Evolutionary conservation across 2,888 invertebrate genomes (phyloP).

Genomic region (Pollenia amentaria): DNA sequence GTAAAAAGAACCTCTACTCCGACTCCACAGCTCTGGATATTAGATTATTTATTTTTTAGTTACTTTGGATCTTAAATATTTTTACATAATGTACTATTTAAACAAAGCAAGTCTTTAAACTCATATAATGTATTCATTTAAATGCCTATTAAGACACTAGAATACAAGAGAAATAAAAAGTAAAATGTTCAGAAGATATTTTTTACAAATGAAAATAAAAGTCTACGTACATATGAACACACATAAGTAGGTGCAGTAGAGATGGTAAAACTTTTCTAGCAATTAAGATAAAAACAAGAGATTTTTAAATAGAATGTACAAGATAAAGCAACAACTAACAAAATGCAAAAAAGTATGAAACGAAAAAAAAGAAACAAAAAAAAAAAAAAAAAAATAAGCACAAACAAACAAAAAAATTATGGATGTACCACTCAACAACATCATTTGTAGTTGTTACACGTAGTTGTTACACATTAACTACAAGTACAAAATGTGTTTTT

Average conservation of each 20-base stretch:
- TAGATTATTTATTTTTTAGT: too few relatives aligned
- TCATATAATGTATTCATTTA: not conserved
- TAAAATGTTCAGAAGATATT: not conserved
- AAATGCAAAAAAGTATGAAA: not conserved
- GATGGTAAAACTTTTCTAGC: not conserved
- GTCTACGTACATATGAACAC: too few relatives aligned
- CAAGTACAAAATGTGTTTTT: constrained; percentile 7
- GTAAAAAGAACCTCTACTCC: too few relatives aligned
- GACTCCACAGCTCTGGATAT: too few relatives aligned
- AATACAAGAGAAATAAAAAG: not conserved
- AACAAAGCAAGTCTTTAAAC: not conserved
- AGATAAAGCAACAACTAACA: not conserved
- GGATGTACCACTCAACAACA: constrained; percentile 22
- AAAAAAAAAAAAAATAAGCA: too few relatives aligned
- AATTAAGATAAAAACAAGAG: constrained; percentile 21
- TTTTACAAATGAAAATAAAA: too few relatives aligned
- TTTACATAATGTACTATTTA: too few relatives aligned
- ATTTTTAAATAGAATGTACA: constrained; percentile 13
- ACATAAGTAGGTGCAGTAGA: not conserved
- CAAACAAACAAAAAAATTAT: not conserved
- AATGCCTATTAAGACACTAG: not conserved
- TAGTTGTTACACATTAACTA: constrained; percentile 31
- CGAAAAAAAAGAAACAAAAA: too few relatives aligned
- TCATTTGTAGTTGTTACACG: constrained; percentile 31
- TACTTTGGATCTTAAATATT: too few relatives aligned